These are phyloP conservation scores for Plutomurus gul DNA, from an alignment of 1,140 invertebrate genomes.

Conservation along the genomic window DNA sequence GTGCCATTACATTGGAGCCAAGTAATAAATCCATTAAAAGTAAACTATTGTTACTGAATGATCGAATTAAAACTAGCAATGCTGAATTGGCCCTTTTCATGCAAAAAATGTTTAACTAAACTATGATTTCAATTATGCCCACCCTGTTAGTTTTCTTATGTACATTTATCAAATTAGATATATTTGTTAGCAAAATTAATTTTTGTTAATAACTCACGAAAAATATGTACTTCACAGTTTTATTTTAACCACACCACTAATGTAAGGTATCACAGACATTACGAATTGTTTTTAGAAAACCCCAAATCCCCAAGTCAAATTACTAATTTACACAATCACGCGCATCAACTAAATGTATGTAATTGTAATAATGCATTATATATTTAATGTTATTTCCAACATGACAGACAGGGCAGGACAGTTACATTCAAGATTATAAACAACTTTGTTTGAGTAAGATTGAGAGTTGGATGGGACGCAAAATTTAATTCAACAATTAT, in stretches of 20 bases:
- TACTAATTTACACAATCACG: neutral
- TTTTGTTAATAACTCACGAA: no score
- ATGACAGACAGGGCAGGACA: neutral
- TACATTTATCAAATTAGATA: no score
- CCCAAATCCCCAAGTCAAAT: slow-evolving; percentile 53
- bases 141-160: neutral
- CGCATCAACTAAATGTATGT: neutral
- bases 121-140: neutral
- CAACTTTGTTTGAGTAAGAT: neutral
- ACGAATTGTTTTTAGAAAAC: slow-evolving; percentile 58
- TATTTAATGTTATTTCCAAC: no score
- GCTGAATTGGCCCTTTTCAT: slow-evolving; percentile 66
- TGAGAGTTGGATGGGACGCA: neutral
- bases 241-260: neutral
- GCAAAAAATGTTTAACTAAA: slow-evolving; percentile 70
- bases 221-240: slow-evolving; percentile 14
- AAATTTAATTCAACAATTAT: neutral
- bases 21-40: slow-evolving; percentile 15
- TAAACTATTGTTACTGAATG: slow-evolving; percentile 62
- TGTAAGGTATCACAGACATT: slow-evolving; percentile 32
- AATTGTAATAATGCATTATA: neutral
- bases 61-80: slow-evolving; percentile 63
- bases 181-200: no score
- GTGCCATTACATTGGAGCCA: slow-evolving; percentile 64
- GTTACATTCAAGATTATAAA: neutral